phyloP scores from a whole-genome alignment of 2,113 vertebrate species.

The Prunella himalayana region DNA sequence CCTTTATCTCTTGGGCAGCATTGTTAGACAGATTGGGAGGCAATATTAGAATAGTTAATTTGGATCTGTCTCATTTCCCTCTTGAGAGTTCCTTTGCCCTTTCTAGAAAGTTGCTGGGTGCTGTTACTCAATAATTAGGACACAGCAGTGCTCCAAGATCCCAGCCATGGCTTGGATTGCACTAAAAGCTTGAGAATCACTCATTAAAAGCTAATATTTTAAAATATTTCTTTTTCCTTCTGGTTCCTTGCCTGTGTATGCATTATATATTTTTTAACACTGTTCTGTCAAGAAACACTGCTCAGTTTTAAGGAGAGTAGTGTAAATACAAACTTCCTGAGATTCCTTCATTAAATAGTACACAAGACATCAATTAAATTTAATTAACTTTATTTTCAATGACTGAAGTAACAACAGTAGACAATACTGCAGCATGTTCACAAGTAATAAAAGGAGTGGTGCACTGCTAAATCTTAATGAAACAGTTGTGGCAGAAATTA shows the following conservation, averaged over 20 bases:
- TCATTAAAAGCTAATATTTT: not conserved
- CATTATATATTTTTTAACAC: conserved; percentile 38
- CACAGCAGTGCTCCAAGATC: not conserved
- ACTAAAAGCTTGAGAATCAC: not conserved
- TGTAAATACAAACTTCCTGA: conserved; percentile 28
- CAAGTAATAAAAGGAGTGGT: conserved; percentile 45
- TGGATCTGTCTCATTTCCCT: not conserved
- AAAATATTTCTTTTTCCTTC: not conserved
- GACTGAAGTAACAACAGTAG: conserved; percentile 32
- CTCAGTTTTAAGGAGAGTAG: not conserved
- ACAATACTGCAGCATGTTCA: not conserved
- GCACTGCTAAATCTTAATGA: conserved; percentile 66
- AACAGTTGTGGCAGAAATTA: conserved; percentile 11
- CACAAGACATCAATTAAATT: conserved; percentile 58
- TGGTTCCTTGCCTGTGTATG: not conserved
- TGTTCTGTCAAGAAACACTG: conserved; percentile 39
- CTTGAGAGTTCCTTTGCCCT: not conserved
- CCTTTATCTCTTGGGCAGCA: not conserved
- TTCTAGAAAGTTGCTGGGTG: not conserved
- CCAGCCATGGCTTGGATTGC: not conserved
- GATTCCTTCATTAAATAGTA: conserved; percentile 46
- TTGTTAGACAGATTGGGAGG: not conserved
- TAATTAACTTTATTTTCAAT: conserved; percentile 70
- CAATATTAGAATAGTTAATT: not conserved
- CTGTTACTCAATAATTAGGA: not conserved